Evolutionary conservation across 2,888 invertebrate genomes (phyloP).

Genomic region (Lasioglossum zephyrum): DNA sequence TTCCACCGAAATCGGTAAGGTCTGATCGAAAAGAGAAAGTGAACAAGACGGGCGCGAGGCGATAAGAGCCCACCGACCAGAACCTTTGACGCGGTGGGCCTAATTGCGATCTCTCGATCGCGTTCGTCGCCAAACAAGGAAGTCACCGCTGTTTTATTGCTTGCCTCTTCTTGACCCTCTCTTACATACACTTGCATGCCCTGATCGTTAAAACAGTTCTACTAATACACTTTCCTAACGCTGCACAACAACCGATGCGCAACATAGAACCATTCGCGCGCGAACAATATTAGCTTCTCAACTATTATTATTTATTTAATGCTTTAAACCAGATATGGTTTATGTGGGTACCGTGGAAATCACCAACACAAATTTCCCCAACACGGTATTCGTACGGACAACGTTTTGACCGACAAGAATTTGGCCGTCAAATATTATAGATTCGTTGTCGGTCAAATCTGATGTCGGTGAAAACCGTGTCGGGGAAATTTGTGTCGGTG

Average conservation of each 20-base stretch:
- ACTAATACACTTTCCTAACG: constrained; percentile 28
- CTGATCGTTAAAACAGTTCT: constrained; percentile 24
- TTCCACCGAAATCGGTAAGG: constrained; percentile 65
- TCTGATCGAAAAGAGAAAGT: constrained; percentile 70
- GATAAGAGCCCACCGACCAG: constrained; percentile 67
- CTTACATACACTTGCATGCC: constrained; percentile 53
- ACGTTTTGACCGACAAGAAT: too few relatives aligned
- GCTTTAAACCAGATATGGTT: too few relatives aligned
- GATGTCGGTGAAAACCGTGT: too few relatives aligned
- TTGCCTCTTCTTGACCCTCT: constrained; percentile 50
- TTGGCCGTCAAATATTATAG: too few relatives aligned
- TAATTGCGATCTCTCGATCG: constrained; percentile 75
- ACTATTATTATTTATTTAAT: not conserved
- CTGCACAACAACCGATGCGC: not conserved
- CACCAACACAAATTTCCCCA: too few relatives aligned
- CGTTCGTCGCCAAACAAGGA: constrained; percentile 74
- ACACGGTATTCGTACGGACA: too few relatives aligned
- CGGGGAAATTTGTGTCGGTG: too few relatives aligned
- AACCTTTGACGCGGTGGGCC: constrained; percentile 76
- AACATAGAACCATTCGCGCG: not conserved
- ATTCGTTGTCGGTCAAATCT: too few relatives aligned
- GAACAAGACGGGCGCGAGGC: constrained; percentile 56
- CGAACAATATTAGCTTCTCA: not conserved
- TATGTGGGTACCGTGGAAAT: too few relatives aligned
- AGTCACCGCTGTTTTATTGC: constrained; percentile 71